Percentiles rank a stretch among this genome's conserved stretches.
Evolutionary conservation across 2,888 invertebrate species (phyloP).

Genomic region (Drosophila pseudotalamancana): DNA sequence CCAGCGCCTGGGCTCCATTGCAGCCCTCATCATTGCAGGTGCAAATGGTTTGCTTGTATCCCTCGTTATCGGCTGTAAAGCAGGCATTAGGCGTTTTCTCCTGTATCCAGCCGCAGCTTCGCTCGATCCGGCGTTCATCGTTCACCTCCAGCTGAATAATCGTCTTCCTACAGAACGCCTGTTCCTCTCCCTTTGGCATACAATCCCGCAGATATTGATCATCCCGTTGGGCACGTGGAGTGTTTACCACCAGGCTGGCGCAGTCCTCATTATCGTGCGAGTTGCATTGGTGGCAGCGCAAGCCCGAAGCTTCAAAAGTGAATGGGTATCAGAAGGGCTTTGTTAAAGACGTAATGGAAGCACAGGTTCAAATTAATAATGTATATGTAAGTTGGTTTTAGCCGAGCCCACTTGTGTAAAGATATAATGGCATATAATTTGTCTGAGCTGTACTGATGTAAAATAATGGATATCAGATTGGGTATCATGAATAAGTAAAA

Average conservation of each 20-base stretch:
- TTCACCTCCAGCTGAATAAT: slow-evolving; percentile 86
- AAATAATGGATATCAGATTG: no score
- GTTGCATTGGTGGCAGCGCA: slow-evolving; percentile 91
- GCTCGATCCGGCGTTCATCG: slow-evolving; percentile 85
- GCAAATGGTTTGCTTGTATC: slow-evolving; percentile 87
- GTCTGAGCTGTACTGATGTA: no score
- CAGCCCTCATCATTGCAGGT: slow-evolving; percentile 88
- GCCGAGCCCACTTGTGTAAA: no score
- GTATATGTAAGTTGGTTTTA: no score
- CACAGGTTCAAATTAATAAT: no score
- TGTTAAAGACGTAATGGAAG: no score
- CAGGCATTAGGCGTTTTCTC: slow-evolving; percentile 84
- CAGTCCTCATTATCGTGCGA: slow-evolving; percentile 89
- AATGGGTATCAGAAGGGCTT: neutral
- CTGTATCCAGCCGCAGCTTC: slow-evolving; percentile 87
- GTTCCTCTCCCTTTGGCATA: slow-evolving; percentile 73
- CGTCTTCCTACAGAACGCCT: slow-evolving; percentile 89
- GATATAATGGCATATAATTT: no score
- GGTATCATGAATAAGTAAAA: no score
- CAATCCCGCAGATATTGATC: slow-evolving; percentile 85
- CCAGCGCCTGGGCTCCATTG: slow-evolving; percentile 83
- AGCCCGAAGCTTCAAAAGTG: slow-evolving; percentile 84
- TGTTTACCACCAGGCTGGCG: slow-evolving; percentile 85
- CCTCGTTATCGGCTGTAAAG: slow-evolving; percentile 87
- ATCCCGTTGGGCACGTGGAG: slow-evolving; percentile 83